These are phyloP conservation scores for Nestor notabilis DNA, from an alignment of 2,113 vertebrate genomes.

Conservation along the genomic window DNA sequence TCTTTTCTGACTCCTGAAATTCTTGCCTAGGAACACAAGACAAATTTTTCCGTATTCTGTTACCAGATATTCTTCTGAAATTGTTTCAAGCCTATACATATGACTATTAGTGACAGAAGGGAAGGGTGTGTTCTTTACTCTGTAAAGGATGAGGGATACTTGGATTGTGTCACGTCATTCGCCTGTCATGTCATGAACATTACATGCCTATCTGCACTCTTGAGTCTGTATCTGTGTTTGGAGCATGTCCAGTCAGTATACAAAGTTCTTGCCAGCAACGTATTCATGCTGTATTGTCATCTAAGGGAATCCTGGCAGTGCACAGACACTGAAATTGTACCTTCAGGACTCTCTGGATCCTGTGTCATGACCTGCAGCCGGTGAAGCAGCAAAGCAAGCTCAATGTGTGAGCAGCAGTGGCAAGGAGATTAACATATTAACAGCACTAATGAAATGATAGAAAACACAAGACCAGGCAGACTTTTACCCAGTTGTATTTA, in stretches of 20 bases:
- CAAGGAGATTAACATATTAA: not conserved
- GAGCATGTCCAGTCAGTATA: not conserved
- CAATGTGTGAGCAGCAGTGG: not conserved
- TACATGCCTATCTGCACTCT: not conserved
- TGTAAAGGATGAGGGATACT: not conserved
- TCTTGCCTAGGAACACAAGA: not conserved
- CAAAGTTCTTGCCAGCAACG: not conserved
- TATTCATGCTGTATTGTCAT: rapidly evolving
- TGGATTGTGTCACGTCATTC: rapidly evolving
- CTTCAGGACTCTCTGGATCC: not conserved
- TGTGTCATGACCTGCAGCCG: not conserved
- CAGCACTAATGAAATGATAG: not conserved
- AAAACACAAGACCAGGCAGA: not conserved
- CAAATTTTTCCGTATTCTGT: not conserved
- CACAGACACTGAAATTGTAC: not conserved
- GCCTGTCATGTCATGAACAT: rapidly evolving
- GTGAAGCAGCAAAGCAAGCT: not conserved
- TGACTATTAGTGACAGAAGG: not conserved
- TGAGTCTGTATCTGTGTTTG: not conserved
- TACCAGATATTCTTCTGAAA: not conserved
- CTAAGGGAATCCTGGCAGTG: not conserved
- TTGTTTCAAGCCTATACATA: not conserved
- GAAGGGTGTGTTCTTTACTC: not conserved
- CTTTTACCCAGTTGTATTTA: not conserved
- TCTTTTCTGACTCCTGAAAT: not conserved